Conservation (phyloP, 2,113 vertebrate genomes). For the Cephalopterus ornatus region DNA sequence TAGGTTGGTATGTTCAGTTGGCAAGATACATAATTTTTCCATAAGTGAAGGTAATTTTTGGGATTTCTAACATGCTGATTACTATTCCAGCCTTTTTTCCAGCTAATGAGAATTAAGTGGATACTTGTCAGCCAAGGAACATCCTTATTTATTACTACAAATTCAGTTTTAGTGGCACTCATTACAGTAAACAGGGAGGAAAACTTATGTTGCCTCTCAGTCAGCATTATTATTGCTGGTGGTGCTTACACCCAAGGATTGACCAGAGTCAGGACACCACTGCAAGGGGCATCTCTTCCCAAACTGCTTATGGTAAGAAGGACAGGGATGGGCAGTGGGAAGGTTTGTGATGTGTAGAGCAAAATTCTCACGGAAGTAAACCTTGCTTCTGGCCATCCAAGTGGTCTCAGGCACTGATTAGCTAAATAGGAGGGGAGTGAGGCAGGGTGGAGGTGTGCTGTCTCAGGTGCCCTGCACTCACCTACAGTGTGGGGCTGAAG, state of each 20-base stretch:
- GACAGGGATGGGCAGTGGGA: not conserved
- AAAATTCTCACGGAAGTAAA: not conserved
- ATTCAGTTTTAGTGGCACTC: conserved; percentile 26
- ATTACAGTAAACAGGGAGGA: not conserved
- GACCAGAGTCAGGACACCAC: fast-evolving
- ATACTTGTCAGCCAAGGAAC: conserved; percentile 42
- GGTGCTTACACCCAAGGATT: not conserved
- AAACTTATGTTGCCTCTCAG: not conserved
- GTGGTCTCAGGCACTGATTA: not conserved
- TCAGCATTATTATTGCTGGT: not conserved
- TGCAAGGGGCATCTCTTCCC: not conserved
- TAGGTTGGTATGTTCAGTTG: conserved; percentile 61
- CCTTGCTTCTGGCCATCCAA: not conserved
- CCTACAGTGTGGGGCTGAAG: not conserved
- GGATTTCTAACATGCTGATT: conserved; percentile 42
- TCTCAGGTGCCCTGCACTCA: fast-evolving
- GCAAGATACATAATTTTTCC: conserved; percentile 49
- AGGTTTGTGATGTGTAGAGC: not conserved
- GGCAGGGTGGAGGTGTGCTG: not conserved
- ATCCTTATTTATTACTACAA: conserved; percentile 25
- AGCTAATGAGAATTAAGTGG: conserved; percentile 52
- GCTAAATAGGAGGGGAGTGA: not conserved
- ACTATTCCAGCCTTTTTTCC: conserved; percentile 16
- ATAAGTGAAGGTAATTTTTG: conserved; percentile 49
- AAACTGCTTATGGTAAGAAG: not conserved